A percentile compares a stretch with the other conserved stretches of the same genome.
These are phyloP conservation scores for Ectemnius lituratus DNA, from an alignment of 2,888 invertebrate genomes.

Conservation along the genomic window DNA sequence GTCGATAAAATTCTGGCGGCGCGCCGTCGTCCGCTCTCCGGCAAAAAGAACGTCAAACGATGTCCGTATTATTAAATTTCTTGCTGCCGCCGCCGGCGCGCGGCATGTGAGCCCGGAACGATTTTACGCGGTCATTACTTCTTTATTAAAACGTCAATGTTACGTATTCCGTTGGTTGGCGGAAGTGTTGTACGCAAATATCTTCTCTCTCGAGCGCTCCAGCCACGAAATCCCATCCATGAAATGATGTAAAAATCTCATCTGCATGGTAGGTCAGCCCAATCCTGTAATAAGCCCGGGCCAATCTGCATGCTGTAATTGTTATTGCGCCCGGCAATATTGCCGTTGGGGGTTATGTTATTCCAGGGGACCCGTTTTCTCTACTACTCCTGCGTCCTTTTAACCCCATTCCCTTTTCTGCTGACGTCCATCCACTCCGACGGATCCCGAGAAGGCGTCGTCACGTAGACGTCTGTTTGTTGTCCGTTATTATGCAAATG, in stretches of 20 bases:
- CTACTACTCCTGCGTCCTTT: too few species aligned
- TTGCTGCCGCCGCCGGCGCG: slow-evolving; percentile 17
- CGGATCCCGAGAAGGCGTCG: background rate
- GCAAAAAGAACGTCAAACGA: slow-evolving; percentile 24
- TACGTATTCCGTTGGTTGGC: background rate
- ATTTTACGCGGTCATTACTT: slow-evolving; percentile 31
- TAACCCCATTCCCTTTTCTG: too few species aligned
- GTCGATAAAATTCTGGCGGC: slow-evolving; percentile 25
- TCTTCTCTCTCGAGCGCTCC: too few species aligned
- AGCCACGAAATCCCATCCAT: too few species aligned
- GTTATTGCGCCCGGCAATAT: too few species aligned
- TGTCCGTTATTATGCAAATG: slow-evolving; percentile 4
- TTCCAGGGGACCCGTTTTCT: too few species aligned
- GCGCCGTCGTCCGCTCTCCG: background rate
- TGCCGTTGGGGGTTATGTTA: too few species aligned
- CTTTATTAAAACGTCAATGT: slow-evolving; percentile 49
- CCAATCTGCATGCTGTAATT: too few species aligned
- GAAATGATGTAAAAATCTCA: too few species aligned
- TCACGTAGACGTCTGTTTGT: slow-evolving; percentile 1
- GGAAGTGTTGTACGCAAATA: background rate
- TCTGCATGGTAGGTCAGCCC: too few species aligned
- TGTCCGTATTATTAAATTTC: slow-evolving; percentile 49
- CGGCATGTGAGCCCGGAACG: slow-evolving; percentile 9
- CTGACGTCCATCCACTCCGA: too few species aligned
- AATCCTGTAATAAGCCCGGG: too few species aligned